Evolutionary conservation across 2,113 vertebrate genomes (phyloP), one percentile per base, ranked within the genome.

Genomic region (Triplophysa dalaica): DNA sequence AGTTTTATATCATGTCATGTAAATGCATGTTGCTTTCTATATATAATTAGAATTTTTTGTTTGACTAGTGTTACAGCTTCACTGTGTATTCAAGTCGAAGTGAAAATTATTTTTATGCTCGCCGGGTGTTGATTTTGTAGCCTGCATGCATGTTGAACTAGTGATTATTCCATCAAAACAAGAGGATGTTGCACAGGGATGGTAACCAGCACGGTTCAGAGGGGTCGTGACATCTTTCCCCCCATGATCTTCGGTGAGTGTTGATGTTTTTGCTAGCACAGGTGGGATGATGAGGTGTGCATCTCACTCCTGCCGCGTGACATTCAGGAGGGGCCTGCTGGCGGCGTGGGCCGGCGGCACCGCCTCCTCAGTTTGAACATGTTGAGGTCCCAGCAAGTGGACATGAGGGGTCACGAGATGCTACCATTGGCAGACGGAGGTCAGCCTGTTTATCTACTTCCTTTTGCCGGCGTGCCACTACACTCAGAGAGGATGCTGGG

Each of bases 401-500:
- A 88, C 86, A 83, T 48, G 79, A 79, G 85, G 86, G 83, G 85
- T 86, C 87, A 84, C 86, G 85, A 82, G 82, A 72, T 66, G 8
- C 52, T 85, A 61, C 72, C 70, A 75, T 56, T 79, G 81, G 78
- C 78, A 82, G 58, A 84, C 81, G 54, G 85, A 85, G 86, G 82
- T 87, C 81, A 82, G 85, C 82, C 89, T 67, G 86, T 89, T 86
- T 86, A 85, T 84, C 89, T 82, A 91, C 90, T 92, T 93, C 91
- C 91, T 92, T 83, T 88, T 91, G 89, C 89, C 89, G 87, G 83
- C 86, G 81, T 90, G 91, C 82, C 88, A 87, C 87, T 91, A 85
- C 88, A 90, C 90, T 90, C 88, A 83, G 83, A 92, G 91, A 93
- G 91, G 90, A 91, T 93, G 92, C 92, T 93, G 90, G 89, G 89